Conservation (phyloP, 2,113 vertebrate genomes). For the Saguinus midas region DNA sequence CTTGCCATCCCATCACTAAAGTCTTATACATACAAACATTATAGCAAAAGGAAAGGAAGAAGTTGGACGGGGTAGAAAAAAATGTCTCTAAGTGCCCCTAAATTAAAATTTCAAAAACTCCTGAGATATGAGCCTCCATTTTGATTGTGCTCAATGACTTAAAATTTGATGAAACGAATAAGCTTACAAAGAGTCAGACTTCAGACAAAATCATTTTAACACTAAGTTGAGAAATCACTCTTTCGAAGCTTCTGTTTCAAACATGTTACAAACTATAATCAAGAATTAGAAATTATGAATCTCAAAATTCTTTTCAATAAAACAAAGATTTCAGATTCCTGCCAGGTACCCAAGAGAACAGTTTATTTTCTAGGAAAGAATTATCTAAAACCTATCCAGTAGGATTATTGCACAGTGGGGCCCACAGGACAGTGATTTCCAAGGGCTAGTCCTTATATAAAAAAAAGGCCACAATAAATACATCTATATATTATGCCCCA, state of each 20-base stretch:
- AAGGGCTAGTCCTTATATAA: conserved; percentile 51
- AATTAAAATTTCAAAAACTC: conserved; percentile 62
- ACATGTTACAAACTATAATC: conserved; percentile 44
- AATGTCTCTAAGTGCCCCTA: conserved; percentile 28
- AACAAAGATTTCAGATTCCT: conserved; percentile 37
- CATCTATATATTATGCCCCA: conserved; percentile 38
- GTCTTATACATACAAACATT: not conserved
- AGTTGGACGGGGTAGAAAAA: not conserved
- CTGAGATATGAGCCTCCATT: conserved; percentile 66
- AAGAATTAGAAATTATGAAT: conserved; percentile 4
- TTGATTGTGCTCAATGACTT: conserved; percentile 35
- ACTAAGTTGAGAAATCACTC: conserved; percentile 10
- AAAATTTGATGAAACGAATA: conserved; percentile 39
- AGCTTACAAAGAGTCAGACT: conserved; percentile 38
- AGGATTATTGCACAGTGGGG: conserved; percentile 73
- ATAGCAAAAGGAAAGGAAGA: not conserved
- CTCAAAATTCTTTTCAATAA: conserved; percentile 46
- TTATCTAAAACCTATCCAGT: not conserved
- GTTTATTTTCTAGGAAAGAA: conserved; percentile 6
- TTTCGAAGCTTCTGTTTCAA: conserved; percentile 13
- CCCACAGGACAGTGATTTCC: conserved; percentile 50
- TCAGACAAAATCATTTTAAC: conserved; percentile 62
- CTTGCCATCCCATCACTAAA: not conserved
- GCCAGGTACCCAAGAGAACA: not conserved
- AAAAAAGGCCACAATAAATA: conserved; percentile 74